Evolutionary conservation across 2,888 invertebrate genomes (phyloP), one percentile per base, ranked within the genome.

Genomic region (Leptinotarsa tumamoca): DNA sequence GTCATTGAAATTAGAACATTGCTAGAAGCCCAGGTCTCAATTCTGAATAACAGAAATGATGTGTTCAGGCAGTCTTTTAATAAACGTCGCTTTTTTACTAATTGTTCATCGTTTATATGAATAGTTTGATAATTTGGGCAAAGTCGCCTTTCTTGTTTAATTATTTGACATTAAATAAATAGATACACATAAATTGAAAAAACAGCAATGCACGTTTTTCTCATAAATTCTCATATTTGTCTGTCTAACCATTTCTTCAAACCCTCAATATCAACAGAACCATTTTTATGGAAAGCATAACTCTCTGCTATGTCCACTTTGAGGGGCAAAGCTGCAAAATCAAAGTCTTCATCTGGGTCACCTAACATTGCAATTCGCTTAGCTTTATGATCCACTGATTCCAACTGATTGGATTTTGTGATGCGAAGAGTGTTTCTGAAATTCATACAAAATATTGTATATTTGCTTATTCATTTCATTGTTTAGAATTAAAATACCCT

Each of bases 341-440:
- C 93, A 89, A 98, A 98, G 85, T 96, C 95, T 85, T 94, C 94
- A 71, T 94, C 95, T 4, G 90, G 88, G 85, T 93, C 94, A 21
- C 97, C 97, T 49, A 98, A 89, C 23, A 97, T 89, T 82, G 91
- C 93, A 5, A 89, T 86, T 63, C 88, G 88, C 83, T 91, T 92
- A n/a, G 90, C 89, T 0, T 91, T 92, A 68, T 92, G 91, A 83
- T 95, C 95, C 0, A 94, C 94, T 0, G 95, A 93, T 82, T 95
- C 92, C 79, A 98, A 89, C 83, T 96, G 95, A 83, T 92, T 96
- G 52, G 94, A 92, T 84, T 96, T 95, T 0, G 97, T 97, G 66
- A 94, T 91, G 49, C 96, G 92, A 7, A 98, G 91, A n/a, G 95
- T 91, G 87, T 96, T 96, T 83, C 96, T 96, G 88, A 68, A 61